Percentiles rank a stretch among this genome's conserved stretches.
Evolutionary conservation across 2,888 invertebrate genomes (phyloP).

Genomic region (Willowsia nigromaculata): DNA sequence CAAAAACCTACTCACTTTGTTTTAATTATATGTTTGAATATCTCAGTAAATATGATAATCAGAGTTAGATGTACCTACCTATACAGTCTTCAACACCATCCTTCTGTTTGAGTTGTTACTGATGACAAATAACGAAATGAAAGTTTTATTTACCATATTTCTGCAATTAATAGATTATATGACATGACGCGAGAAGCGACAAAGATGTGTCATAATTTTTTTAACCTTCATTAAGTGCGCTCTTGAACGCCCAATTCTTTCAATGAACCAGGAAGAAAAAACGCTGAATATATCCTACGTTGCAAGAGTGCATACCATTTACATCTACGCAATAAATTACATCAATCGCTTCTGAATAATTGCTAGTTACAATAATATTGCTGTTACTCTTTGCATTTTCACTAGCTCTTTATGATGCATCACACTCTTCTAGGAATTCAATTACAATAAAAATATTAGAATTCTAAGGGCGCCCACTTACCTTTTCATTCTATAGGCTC

Average conservation of each 20-base stretch:
- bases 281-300: too few species aligned
- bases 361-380: not conserved
- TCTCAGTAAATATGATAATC: too few species aligned
- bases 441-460: not conserved
- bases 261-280: not conserved
- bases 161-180: not conserved
- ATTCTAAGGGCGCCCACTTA: not conserved
- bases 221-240: not conserved
- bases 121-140: not conserved
- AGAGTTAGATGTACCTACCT: too few species aligned
- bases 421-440: not conserved
- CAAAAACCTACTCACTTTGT: too few species aligned
- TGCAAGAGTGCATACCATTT: too few species aligned
- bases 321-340: not conserved
- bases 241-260: conserved; percentile 15
- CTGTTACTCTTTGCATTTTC: not conserved
- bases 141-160: not conserved
- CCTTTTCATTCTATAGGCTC: not conserved
- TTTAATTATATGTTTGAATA: too few species aligned
- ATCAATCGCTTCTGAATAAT: conserved; percentile 1
- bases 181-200: too few species aligned
- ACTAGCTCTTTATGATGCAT: not conserved
- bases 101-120: too few species aligned
- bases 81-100: too few species aligned
- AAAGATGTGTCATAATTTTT: not conserved